These are phyloP conservation scores for Philaethria dido DNA, from an alignment of 2,888 invertebrate species.

Conservation along the genomic window DNA sequence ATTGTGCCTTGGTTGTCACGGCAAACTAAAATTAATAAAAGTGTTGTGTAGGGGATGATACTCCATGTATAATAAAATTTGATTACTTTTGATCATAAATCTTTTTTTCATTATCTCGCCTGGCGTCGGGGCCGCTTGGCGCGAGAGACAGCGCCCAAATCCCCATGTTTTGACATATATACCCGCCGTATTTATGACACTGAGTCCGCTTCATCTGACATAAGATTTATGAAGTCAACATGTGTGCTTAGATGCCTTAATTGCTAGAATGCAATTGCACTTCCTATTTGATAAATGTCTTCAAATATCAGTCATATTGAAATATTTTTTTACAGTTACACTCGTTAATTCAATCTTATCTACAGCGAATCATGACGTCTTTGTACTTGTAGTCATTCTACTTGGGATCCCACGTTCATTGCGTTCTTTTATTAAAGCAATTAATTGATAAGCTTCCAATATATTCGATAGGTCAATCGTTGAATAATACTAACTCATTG, in stretches of 20 bases:
- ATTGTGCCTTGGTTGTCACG: constrained; percentile 45
- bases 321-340: background rate
- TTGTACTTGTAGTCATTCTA: too few species aligned
- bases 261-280: constrained; percentile 65
- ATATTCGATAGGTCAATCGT: constrained; percentile 31
- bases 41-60: constrained; percentile 61
- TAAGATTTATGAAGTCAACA: constrained; percentile 80
- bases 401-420: constrained; percentile 51
- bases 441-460: constrained; percentile 48
- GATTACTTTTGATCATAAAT: constrained; percentile 82
- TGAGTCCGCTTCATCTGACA: constrained; percentile 70
- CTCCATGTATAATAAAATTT: constrained; percentile 79
- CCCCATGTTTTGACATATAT: constrained; percentile 82
- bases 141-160: constrained; percentile 70
- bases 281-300: constrained; percentile 21
- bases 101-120: constrained; percentile 80
- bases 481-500: constrained; percentile 25
- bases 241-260: constrained; percentile 75
- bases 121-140: constrained; percentile 56
- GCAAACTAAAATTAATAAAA: constrained; percentile 55
- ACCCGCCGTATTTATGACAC: constrained; percentile 76
- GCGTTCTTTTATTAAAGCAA: constrained; percentile 63
- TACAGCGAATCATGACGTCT: background rate
- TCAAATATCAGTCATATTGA: background rate
- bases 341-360: background rate